phyloP scores from a whole-genome alignment of 2,113 vertebrate species.

The Isurus oxyrinchus region DNA sequence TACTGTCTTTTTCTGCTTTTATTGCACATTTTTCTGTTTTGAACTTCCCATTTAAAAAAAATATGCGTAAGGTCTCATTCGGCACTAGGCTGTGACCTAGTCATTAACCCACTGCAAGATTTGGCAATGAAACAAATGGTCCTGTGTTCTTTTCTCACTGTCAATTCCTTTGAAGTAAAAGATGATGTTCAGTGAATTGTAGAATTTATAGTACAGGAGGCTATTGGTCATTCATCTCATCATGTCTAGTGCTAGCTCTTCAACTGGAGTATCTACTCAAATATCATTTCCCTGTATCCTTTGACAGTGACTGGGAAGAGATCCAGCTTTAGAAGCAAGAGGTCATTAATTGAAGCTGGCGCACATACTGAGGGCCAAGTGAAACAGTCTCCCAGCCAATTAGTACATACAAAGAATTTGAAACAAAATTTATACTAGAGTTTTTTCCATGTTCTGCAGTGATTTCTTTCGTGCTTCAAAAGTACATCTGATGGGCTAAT shows the following conservation, averaged over 20 bases:
- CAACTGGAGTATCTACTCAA: not conserved
- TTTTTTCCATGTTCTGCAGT: not conserved
- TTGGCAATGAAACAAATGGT: not conserved
- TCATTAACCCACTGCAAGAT: not conserved
- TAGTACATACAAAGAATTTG: not conserved
- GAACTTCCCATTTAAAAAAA: not conserved
- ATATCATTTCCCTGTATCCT: not conserved
- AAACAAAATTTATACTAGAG: not conserved
- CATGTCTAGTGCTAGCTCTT: not conserved
- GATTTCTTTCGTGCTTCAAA: not conserved
- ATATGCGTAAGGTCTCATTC: not conserved
- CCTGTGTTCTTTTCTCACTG: not conserved
- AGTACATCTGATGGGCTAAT: not conserved
- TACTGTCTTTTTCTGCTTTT: not conserved
- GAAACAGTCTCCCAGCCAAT: not conserved
- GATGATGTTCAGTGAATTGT: not conserved
- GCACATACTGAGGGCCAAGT: not conserved
- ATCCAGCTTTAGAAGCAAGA: not conserved
- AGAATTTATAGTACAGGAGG: not conserved
- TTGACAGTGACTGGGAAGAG: not conserved
- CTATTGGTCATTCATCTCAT: not conserved
- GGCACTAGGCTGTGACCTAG: not conserved
- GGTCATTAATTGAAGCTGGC: not conserved
- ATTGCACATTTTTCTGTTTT: not conserved
- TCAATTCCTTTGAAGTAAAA: not conserved